Evolutionary conservation across 2,888 invertebrate genomes (phyloP), one percentile per base, ranked within the genome.

Genomic region (Lasioglossum lativentre): DNA sequence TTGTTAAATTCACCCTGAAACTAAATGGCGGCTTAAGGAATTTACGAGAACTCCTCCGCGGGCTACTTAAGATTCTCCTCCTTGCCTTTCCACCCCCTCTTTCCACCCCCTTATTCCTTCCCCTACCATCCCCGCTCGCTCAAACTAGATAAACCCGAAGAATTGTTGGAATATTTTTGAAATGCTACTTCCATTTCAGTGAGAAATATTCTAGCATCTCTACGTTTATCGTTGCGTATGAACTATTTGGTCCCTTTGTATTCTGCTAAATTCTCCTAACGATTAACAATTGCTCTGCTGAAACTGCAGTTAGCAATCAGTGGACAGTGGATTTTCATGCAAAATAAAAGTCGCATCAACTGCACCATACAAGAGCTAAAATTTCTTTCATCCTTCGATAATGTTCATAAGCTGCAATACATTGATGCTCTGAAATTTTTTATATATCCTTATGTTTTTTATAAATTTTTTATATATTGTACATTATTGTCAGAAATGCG

Each of bases 21-120:
- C 76, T 81, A 83, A 83, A 83, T 82, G 83, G 70, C 30, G 82
- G 83, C 77, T 82, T 74, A 72, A 77, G 45, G 76, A 82, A 82
- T 82, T 83, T 83, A 81, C 76, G 38, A 75, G 75, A 52, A 38
- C 14, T 38, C 56, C 30, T 72, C 23, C 68, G 38, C 38, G 34
- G 38, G 23, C 68, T 38, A 68, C 68, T 66, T 66, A 66, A 66
- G 66, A 66, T 66, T 66, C 66, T 34, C 16, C 66, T 66, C 30
- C 23, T 68, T 68, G 19, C 23, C 30, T 23, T 38, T 23, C 38
- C 38, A 3, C 10, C 38, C 68, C 34, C 30, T 5, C 27, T 4
- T 4, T 12, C 30, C 4, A 34, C 16, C 30, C 4, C 16, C 63
- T 16, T 16, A 16, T 0, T 16, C 4, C 45, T 34, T 14, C 34